Evolutionary conservation across 53 echinoderm and acorn worm genomes (phyloP), one percentile per base, ranked within the genome.

Genomic region (Holothuria leucospilota): DNA sequence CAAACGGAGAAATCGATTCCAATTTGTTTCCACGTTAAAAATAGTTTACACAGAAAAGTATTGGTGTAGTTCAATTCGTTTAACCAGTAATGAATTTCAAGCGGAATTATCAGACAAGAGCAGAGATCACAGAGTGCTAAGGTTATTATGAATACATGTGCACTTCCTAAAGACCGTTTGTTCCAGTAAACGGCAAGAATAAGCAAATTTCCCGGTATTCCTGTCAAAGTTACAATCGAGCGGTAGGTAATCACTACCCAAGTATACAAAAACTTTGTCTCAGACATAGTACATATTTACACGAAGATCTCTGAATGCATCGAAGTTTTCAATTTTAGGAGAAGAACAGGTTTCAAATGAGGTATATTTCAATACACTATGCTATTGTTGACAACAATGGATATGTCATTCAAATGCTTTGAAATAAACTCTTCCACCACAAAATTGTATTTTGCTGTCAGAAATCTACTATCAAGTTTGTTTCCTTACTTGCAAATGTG

Each of bases 201-300:
- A 28, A 92, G 86, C 14, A 85, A 65, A 63, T 89, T 92, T 25
- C 92, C 92, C 6, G 89, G 92, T 16, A 92, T 88, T 13, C 92
- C 92, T 28, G 86, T 53, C n/a, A 81, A 52, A 40, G 82, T 88
- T 41, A 89, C 89, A 7, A 86, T 56, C 24, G 13, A 21, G n/a
- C 78, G 41, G 53, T 78, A 78, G 12, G 59, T 59, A 4, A 56
- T 28, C 18, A 78, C 59, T 27, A 78, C 12, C 78, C 78, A 78
- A 11, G 53, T 78, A 56, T 59, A 78, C 14, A 46, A 8, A 11
- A 46, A 46, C 8, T 46, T 9, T 46, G 46, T 46, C 11, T 46
- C 46, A 46, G 46, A 46, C 46, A 46, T 46, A 0, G 46, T 46
- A 46, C 8, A 46, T 11, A 46, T 46, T 11, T 46, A 46, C 46